phyloP scores from a whole-genome alignment of 2,113 vertebrate genomes.

The Microcebus murinus region DNA sequence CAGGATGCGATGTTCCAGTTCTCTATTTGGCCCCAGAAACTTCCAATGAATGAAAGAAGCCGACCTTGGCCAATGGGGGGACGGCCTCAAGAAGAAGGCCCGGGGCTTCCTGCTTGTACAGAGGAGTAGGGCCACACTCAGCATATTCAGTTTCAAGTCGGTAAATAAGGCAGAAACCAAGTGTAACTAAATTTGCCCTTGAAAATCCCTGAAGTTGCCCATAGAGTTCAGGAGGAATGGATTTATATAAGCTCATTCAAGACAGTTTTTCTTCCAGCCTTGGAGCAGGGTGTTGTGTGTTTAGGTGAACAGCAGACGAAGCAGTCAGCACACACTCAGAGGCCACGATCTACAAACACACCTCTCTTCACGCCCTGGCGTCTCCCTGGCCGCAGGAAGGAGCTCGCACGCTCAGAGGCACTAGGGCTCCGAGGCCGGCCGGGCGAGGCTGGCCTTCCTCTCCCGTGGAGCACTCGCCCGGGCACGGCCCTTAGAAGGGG shows the following conservation, averaged over 20 bases:
- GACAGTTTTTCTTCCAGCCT: neutral
- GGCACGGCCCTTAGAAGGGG: neutral
- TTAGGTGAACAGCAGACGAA: neutral
- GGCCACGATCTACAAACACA: neutral
- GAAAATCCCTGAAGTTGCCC: neutral
- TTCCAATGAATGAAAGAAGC: neutral
- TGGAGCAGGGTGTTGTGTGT: neutral
- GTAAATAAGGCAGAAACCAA: neutral
- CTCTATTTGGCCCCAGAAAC: neutral
- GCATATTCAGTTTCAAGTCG: neutral
- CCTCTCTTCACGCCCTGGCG: neutral
- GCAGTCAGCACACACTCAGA: neutral
- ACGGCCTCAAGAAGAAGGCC: neutral
- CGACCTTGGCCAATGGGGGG: neutral
- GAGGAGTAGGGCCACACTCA: neutral
- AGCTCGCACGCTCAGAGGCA: neutral
- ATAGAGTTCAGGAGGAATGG: neutral
- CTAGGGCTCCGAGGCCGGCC: neutral
- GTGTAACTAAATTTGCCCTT: neutral
- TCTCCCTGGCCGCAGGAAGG: neutral
- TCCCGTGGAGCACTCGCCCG: rapidly evolving
- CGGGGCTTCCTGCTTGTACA: neutral
- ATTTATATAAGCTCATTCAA: neutral
- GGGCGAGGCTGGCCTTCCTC: neutral
- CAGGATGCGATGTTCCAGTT: neutral